Evolutionary conservation across 1,140 invertebrate species (phyloP).

Genomic region (Sitobion miscanthi): DNA sequence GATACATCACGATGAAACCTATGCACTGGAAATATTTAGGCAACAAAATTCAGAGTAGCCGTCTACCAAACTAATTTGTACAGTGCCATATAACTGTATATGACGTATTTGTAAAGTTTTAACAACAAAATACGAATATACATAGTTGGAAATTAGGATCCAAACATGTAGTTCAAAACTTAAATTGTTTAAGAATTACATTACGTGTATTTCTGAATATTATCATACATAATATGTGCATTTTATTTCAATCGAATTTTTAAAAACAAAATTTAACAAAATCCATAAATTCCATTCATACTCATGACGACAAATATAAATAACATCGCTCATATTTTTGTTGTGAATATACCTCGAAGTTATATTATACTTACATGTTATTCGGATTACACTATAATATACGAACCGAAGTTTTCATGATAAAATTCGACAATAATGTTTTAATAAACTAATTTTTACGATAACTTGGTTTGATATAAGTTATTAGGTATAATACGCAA

Average conservation of each 20-base stretch:
- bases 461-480: background rate
- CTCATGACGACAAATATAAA: background rate
- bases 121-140: background rate
- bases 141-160: background rate
- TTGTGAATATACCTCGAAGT: background rate
- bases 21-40: background rate
- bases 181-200: background rate
- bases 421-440: too few relatives aligned
- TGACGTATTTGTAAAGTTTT: background rate
- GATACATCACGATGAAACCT: background rate
- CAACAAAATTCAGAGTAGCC: background rate
- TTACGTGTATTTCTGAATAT: background rate
- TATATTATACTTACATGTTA: background rate
- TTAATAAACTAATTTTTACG: background rate
- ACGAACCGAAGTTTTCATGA: too few relatives aligned
- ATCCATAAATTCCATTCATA: background rate
- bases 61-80: background rate
- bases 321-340: background rate
- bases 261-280: background rate
- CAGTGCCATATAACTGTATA: background rate
- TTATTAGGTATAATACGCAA: background rate
- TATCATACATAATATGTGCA: too few relatives aligned
- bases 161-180: background rate
- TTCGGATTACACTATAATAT: background rate
- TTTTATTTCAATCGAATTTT: background rate